Conservation (phyloP, 2,888 invertebrate species). For the Pilophorus perplexus region DNA sequence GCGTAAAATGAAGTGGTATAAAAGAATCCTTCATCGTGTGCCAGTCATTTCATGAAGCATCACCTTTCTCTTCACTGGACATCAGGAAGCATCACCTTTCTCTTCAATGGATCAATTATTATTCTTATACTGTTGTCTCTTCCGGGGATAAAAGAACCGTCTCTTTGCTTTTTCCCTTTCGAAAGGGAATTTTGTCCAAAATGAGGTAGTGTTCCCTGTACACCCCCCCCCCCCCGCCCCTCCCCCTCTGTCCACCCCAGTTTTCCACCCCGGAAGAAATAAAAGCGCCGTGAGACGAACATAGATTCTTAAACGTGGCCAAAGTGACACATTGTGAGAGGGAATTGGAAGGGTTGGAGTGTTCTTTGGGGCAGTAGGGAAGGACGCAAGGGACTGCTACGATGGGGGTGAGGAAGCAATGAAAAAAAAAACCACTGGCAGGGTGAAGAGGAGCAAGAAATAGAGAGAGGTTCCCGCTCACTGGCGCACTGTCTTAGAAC, state of each 20-base stretch:
- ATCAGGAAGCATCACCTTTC: too few relatives aligned
- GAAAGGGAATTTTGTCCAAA: slow-evolving; percentile 11
- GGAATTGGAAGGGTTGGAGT: slow-evolving; percentile 30
- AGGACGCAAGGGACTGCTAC: background rate
- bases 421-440: slow-evolving; percentile 1
- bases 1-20: too few relatives aligned
- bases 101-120: too few relatives aligned
- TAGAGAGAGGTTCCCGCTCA: background rate
- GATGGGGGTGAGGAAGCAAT: background rate
- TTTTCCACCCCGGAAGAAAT: slow-evolving; percentile 29
- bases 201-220: slow-evolving; percentile 16
- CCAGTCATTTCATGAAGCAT: too few relatives aligned
- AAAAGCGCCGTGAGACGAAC: slow-evolving; percentile 27
- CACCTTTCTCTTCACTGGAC: too few relatives aligned
- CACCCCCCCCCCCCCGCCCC: slow-evolving; percentile 10
- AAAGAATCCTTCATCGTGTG: too few relatives aligned
- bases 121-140: too few relatives aligned
- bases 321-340: slow-evolving; percentile 29
- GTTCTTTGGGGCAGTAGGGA: slow-evolving; percentile 32
- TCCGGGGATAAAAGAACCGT: too few relatives aligned
- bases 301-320: slow-evolving; percentile 33
- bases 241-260: background rate
- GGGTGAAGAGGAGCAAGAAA: background rate
- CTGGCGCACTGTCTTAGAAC: background rate
- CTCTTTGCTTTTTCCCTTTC: too few relatives aligned